A percentile compares a stretch with the other conserved stretches of the same genome.
Conservation (phyloP, 2,888 invertebrate species). For the Orgyia antiqua region DNA sequence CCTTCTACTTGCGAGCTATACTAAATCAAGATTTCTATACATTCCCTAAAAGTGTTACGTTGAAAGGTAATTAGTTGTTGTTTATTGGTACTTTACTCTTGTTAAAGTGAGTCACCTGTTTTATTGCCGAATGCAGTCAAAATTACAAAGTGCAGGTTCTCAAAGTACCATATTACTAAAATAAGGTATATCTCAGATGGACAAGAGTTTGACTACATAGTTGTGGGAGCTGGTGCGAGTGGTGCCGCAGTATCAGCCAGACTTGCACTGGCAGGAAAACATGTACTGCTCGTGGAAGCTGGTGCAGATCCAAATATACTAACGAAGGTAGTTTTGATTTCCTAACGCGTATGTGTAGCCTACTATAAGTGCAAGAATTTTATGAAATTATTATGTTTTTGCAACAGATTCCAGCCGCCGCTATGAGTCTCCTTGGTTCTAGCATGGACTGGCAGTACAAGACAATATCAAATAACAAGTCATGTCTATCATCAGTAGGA, state of each 20-base stretch:
- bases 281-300: constrained; percentile 49
- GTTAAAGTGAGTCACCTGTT: neutral
- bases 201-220: constrained; percentile 63
- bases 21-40: neutral
- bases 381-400: neutral
- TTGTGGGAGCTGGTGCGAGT: constrained; percentile 67
- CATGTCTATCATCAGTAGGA: constrained; percentile 39
- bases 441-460: constrained; percentile 5
- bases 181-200: no score
- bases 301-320: constrained; percentile 37
- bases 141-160: no score
- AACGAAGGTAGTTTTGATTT: constrained; percentile 28
- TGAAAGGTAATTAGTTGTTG: neutral
- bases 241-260: constrained; percentile 44
- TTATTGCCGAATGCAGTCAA: neutral
- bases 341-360: no score
- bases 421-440: constrained; percentile 1
- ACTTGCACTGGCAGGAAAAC: constrained; percentile 38
- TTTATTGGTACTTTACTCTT: neutral
- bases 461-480: constrained; percentile 24
- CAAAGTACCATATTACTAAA: no score
- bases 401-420: constrained; percentile 1
- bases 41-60: neutral
- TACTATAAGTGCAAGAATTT: no score
- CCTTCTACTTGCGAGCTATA: neutral